Conservation (phyloP, 2,888 invertebrate genomes). For the Schrankia costaestrigalis region DNA sequence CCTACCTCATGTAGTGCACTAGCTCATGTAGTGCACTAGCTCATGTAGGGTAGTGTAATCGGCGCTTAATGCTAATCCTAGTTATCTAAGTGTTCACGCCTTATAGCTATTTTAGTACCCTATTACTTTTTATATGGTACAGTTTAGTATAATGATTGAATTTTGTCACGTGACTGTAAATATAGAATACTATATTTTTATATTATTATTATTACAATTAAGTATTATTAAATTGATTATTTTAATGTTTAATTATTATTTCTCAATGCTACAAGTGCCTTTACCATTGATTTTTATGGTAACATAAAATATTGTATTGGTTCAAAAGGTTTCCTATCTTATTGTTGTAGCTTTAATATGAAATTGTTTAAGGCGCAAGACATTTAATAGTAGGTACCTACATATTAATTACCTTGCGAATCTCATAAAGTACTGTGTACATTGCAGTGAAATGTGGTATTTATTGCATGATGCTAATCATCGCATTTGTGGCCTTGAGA, state of each 20-base stretch:
- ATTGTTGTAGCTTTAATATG: background rate
- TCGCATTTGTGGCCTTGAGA: slow-evolving; percentile 57
- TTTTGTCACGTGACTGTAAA: slow-evolving; percentile 66
- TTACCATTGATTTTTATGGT: slow-evolving; percentile 30
- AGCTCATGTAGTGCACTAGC: no score
- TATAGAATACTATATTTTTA: slow-evolving; percentile 76
- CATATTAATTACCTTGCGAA: slow-evolving; percentile 47
- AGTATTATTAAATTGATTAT: slow-evolving; percentile 58
- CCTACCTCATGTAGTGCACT: no score
- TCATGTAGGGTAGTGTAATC: no score
- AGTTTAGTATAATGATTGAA: slow-evolving; percentile 52
- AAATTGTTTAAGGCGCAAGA: slow-evolving; percentile 9
- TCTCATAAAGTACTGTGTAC: slow-evolving; percentile 40
- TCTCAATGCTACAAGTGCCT: slow-evolving; percentile 64
- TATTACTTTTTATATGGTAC: slow-evolving; percentile 37
- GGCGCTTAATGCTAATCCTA: slow-evolving; percentile 40
- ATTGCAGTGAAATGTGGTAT: slow-evolving; percentile 23
- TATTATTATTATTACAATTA: slow-evolving; percentile 64
- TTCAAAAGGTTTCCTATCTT: no score
- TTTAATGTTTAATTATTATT: slow-evolving; percentile 51
- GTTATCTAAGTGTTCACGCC: slow-evolving; percentile 49
- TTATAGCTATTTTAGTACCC: slow-evolving; percentile 42
- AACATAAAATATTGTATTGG: no score
- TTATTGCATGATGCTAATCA: slow-evolving; percentile 13
- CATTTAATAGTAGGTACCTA: background rate